Conservation (phyloP, 2,888 invertebrate genomes). For the Acrobasis consociella region DNA sequence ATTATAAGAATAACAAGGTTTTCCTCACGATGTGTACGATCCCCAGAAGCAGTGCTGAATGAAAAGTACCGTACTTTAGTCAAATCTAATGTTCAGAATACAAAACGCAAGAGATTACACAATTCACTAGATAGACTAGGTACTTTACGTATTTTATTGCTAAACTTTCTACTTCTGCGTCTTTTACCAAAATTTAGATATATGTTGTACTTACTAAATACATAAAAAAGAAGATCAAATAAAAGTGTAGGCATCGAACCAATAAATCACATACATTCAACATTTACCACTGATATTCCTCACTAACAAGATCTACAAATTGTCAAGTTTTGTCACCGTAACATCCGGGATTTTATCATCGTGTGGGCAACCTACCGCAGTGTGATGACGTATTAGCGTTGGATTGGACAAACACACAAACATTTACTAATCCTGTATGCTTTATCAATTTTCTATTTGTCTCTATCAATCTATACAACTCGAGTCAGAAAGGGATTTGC, state of each 20-base stretch:
- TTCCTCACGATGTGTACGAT: no score
- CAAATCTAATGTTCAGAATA: no score
- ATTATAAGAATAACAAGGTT: no score
- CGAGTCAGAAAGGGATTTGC: background rate
- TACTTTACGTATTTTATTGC: no score
- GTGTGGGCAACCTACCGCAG: conserved; percentile 19
- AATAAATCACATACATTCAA: background rate
- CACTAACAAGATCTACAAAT: background rate
- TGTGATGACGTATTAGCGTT: conserved; percentile 4
- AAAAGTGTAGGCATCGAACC: background rate
- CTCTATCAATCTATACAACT: background rate
- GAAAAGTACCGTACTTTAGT: no score
- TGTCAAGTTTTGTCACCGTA: background rate
- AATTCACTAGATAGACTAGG: no score
- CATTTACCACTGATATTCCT: background rate
- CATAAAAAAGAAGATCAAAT: no score
- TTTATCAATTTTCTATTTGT: conserved; percentile 7
- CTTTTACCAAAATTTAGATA: no score
- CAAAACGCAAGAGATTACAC: no score
- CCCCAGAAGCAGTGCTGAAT: no score
- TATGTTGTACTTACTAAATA: no score
- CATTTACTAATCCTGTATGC: conserved; percentile 10
- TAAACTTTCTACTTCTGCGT: no score
- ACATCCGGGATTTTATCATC: conserved; percentile 12
- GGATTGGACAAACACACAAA: conserved; percentile 2